A percentile compares a stretch with the other conserved stretches of the same genome.
Conservation (phyloP, 2,888 invertebrate species). For the Harpalus rubripes region DNA sequence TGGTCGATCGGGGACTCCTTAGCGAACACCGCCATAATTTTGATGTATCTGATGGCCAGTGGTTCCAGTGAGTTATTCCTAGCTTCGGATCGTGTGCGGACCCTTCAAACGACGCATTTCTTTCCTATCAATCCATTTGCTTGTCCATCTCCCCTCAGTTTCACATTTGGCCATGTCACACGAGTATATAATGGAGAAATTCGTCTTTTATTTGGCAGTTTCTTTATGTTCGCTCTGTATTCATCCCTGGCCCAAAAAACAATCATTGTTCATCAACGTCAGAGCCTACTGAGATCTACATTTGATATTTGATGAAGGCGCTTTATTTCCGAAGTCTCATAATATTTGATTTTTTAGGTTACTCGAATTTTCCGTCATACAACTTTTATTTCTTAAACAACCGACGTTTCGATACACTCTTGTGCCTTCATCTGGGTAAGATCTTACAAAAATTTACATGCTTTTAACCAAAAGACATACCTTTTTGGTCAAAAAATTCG, state of each 20-base stretch:
- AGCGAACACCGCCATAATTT: constrained; percentile 12
- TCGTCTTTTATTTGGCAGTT: constrained; percentile 15
- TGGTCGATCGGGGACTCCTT: constrained; percentile 24
- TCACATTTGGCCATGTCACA: constrained; percentile 29
- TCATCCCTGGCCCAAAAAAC: constrained; percentile 14
- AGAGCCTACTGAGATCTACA: background rate
- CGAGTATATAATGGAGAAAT: constrained; percentile 22
- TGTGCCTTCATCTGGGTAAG: too few species aligned
- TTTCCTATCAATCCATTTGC: constrained; percentile 38
- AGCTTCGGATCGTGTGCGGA: background rate
- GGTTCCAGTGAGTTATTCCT: constrained; percentile 15
- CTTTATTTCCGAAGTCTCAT: background rate
- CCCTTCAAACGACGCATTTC: constrained; percentile 31
- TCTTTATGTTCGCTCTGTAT: constrained; percentile 8
- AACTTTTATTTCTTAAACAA: too few species aligned
- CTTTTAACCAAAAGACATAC: too few species aligned
- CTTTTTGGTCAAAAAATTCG: too few species aligned
- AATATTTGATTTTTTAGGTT: too few species aligned
- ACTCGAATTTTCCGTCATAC: too few species aligned
- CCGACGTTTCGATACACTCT: too few species aligned
- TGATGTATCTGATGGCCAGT: constrained; percentile 32
- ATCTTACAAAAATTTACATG: too few species aligned
- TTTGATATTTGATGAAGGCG: background rate
- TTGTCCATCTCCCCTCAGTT: constrained; percentile 17
- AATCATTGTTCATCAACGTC: background rate